Evolutionary conservation across 2,888 invertebrate species (phyloP), one percentile per base, ranked within the genome.

Genomic region (Eupithecia exiguata): DNA sequence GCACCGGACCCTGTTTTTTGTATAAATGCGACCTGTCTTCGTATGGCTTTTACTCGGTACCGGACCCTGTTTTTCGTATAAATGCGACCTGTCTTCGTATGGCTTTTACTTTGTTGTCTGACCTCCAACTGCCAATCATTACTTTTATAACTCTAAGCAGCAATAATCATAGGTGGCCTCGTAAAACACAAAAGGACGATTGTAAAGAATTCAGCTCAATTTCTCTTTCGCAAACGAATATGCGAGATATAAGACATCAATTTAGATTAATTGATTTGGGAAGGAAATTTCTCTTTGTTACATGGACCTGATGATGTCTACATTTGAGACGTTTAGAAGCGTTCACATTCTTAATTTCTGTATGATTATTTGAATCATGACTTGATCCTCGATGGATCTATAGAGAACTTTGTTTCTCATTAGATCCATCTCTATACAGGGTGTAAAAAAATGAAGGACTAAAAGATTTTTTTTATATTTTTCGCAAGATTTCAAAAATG

Each of bases 61-160:
- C 0, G 12, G 25, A 30, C 36, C 16, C 66, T 12, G 70, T 35
- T 66, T 71, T 46, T 65, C 14, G 35, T 65, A 21, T 65, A 35
- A 69, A 69, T 49, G 58, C 63, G 3, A 38, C 9, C 53, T 53
- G 49, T 30, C 40, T 70, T 65, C 49, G 1, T 65, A 65, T 65
- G 38, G 72, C 83, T 86, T 86, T 86, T 86, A 86, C 86, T 83
- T 80, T 78, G 79, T 81, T 77, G 78, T 74, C 69, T 81, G 87
- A 84, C 88, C 89, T 85, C 83, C 79, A 86, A 87, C 83, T 84
- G 88, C 84, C 88, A 84, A 84, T 89, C 88, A 87, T 74, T 70
- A 77, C 80, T 85, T 85, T 86, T 84, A 86, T 84, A 83, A 81
- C 83, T 86, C 78, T 84, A 85, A 84, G 82, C 84, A 84, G 83